Conservation (phyloP, 37 sponge, comb jelly and placozoan genomes). For the Hexactinellida sp. region DNA sequence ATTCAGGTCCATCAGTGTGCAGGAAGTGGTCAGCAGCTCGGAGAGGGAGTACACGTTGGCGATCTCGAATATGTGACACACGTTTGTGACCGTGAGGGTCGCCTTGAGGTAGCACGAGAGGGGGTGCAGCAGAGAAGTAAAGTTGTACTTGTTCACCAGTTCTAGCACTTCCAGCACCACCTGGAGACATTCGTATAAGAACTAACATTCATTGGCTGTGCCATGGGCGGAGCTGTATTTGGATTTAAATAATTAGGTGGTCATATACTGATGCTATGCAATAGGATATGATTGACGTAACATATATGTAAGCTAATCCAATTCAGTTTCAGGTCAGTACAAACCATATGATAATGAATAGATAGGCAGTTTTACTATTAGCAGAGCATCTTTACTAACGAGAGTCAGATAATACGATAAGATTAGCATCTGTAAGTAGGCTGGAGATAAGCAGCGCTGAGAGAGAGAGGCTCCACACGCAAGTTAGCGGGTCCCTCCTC, state of each 20-base stretch:
- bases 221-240: too few relatives aligned
- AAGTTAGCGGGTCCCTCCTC: constrained; percentile 28
- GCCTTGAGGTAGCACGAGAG: constrained; percentile 54
- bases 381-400: too few relatives aligned
- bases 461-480: neutral
- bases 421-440: too few relatives aligned
- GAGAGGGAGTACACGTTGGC: constrained; percentile 59
- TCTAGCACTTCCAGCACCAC: constrained; percentile 55
- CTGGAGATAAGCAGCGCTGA: too few relatives aligned
- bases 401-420: too few relatives aligned
- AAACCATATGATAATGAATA: too few relatives aligned
- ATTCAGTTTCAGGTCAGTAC: too few relatives aligned
- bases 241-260: too few relatives aligned
- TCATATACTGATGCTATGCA: too few relatives aligned
- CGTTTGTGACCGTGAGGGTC: constrained; percentile 51
- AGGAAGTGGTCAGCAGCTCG: constrained; percentile 39
- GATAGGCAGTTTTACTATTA: too few relatives aligned
- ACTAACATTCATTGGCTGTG: neutral
- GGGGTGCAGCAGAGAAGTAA: constrained; percentile 45
- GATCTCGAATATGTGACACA: constrained; percentile 58
- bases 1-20: constrained; percentile 50
- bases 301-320: too few relatives aligned
- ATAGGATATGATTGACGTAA: too few relatives aligned
- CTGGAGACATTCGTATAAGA: constrained; percentile 17
- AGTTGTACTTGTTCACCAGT: constrained; percentile 69